phyloP scores from a whole-genome alignment of 2,113 vertebrate species.

The Myotis davidii region DNA sequence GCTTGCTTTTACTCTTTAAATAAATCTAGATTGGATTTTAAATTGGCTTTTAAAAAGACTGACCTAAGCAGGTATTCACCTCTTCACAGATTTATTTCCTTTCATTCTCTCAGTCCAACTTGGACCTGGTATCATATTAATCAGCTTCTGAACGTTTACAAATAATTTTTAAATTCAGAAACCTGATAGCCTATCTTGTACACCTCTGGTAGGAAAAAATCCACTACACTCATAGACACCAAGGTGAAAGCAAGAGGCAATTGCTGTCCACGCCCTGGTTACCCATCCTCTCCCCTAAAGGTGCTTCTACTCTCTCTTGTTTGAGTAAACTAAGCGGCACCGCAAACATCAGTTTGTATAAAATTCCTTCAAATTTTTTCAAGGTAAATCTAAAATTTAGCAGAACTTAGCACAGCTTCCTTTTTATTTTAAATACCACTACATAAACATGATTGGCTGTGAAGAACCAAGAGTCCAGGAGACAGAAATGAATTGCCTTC shows the following conservation, averaged over 20 bases:
- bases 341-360: not conserved
- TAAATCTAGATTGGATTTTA: not conserved
- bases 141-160: not conserved
- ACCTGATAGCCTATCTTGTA: not conserved
- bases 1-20: not conserved
- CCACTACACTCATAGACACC: not conserved
- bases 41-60: not conserved
- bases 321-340: not conserved
- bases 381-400: conserved; percentile 3
- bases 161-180: conserved; percentile 11
- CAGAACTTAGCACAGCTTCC: not conserved
- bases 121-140: not conserved
- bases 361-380: not conserved
- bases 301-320: not conserved
- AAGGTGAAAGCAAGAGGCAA: not conserved
- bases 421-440: conserved; percentile 33
- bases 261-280: not conserved
- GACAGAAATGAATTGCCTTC: conserved; percentile 29
- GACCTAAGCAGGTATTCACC: not conserved
- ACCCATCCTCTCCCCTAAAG: not conserved
- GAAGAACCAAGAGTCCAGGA: not conserved
- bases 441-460: not conserved
- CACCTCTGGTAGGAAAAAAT: not conserved
- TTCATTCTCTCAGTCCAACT: not conserved
- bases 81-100: not conserved